Base-by-base conservation (phyloP, 2,797 vertebrate species). In the Champsocephalus gunnari region DNA sequence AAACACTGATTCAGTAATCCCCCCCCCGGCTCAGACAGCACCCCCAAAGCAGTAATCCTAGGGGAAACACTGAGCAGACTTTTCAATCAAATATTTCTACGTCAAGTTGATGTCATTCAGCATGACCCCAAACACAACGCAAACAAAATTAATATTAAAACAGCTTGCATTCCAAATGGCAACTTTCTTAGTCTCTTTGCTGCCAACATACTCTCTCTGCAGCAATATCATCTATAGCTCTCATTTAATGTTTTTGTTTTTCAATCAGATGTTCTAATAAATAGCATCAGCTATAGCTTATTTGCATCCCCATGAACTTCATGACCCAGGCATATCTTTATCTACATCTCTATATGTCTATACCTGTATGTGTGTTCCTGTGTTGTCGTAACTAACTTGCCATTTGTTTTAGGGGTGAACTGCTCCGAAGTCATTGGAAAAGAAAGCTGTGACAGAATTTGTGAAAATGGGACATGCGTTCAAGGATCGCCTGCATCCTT, bases 341-440 rank as follows among this genome's bases (percentile, higher is more conserved):
- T 13, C 14, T 21, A 34, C 28, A 4, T 24, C 0, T 13, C 48
- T 64, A 49, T 13, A 19, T 21, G 5, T 74, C 13, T 21, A 38
- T 7, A 38, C 8, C 0, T 54, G 41, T 57, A 38, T 38, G 0
- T 54, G 41, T 57, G 12, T 75, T 45, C 66, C 12, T 67, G 1
- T 55, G 21, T 17, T 55, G 28, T 53, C 0, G 61, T 19, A 56
- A 28, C 55, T 66, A 12, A 63, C 61, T 7, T 80, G 1, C 8
- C 19, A 28, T 81, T 75, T 75, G 4, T 91, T 93, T 88, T 17
- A 97, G 96, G 95, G 34, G 88, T 92, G 60, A 96, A 96, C 86
- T 97, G 94, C 84, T 94, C 95, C 51, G 94, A 97, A 92, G 77
- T 96, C 45, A 77, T 93, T 65, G 93, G 93, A 24, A 88, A 86